Evolutionary conservation across 2,888 invertebrate species (phyloP), one percentile per base, ranked within the genome.

Genomic region (Ophion costatus): DNA sequence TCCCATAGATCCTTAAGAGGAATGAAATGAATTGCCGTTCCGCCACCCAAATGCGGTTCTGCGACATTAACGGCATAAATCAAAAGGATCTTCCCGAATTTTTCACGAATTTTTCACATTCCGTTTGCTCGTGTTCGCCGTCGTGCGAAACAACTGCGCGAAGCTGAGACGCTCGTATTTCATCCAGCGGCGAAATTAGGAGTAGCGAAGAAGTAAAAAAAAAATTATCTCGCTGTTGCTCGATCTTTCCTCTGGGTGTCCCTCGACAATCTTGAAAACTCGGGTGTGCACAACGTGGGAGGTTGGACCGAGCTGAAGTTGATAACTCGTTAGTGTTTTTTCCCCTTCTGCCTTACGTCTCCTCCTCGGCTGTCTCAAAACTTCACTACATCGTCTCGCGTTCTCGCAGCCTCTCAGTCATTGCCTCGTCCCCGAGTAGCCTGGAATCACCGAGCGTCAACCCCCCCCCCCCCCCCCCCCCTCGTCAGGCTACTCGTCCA

Each of bases 241-340:
- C 57, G 74, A 20, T 42, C 57, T 57, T 70, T 61, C 57, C 70
- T 78, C 64, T 38, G 71, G 76, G 66, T 45, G 77, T 77, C 73
- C 71, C 86, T 76, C 84, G 81, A 61, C 86, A 86, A 82, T 86
- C 84, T 84, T 81, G 71, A 81, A 64, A 70, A 81, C 77, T 75
- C 78, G 81, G 81, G 78, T 79, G 81, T 81, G 70, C 45, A 74
- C 67, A 73, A 70, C 70, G 59, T 70, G 78, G 78, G 57, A 57
- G 69, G 38, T 69, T 69, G 38, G 61, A 51, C 73, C 67, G 59
- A 45, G 74, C 59, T 70, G 77, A 64, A 83, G 64, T 81, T 75
- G 78, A 82, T 82, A 78, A 86, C 84, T 86, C 84, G 83, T 84
- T 81, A 79, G 70, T 45, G 51, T 82, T 82, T 81, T 84, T 75